Evolutionary conservation across 2,888 invertebrate species (phyloP), one percentile per base, ranked within the genome.

Genomic region (Troilus luridus): DNA sequence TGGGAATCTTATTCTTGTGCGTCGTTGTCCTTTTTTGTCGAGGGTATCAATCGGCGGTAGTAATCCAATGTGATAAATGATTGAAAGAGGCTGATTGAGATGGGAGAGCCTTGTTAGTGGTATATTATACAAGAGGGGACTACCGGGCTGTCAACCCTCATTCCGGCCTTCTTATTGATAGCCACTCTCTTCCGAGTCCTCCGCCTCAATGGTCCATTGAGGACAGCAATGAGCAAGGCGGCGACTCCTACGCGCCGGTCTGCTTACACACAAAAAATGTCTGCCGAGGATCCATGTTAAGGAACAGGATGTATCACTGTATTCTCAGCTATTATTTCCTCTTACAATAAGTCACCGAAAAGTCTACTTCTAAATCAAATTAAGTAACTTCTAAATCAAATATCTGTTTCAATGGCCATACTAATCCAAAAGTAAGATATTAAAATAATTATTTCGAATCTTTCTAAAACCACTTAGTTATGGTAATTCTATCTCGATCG

Each of bases 111-210:
- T 88, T 88, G 88, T 88, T 88, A 88, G 88, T 64, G 62, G 14
- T 88, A 62, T 88, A 88, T 88, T 88, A 88, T 88, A 62, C 88
- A 62, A 62, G 88, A 60, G 17, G 88, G 88, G 88, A 88, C 88
- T 88, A 88, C 88, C 88, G 62, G 27, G 21, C 88, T 88, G 88
- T 88, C 88, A 88, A 62, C 88, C 88, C 88, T 81, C 81, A 81
- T 81, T 81, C 81, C 81, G 8, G 1, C 14, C 27, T 2, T 1
- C 64, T 64, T 88, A 64, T 64, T 88, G 62, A 64, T 64, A 54
- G 88, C 10, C 19, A 10, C 21, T 6, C 81, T 81, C 81, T 7
- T 81, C 27, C 19, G 21, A 17, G 1, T 12, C 14, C 8, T 8
- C 6, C 19, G 54, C 5, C 11, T 81, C 19, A 81, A 81, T 81